These are phyloP conservation scores for Scrobipalpa atriplicella DNA, from an alignment of 2,888 invertebrate species.

Conservation along the genomic window DNA sequence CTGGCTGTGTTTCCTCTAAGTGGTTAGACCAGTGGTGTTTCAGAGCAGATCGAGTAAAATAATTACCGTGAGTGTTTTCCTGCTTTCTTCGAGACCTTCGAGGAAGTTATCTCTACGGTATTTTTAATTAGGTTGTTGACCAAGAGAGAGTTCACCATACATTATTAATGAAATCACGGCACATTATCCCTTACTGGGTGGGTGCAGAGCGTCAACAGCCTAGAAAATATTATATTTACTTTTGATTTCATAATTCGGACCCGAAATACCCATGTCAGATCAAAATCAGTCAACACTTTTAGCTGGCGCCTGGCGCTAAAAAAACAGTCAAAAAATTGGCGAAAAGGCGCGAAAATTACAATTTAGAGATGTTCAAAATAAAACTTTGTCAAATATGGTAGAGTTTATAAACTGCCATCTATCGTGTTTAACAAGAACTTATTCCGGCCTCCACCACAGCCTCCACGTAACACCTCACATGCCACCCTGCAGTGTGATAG, in stretches of 20 bases:
- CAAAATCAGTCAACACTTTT: too few species aligned
- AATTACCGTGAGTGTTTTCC: background rate
- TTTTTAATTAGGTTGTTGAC: background rate
- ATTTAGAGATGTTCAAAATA: too few species aligned
- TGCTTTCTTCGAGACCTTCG: slow-evolving; percentile 7
- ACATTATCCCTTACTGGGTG: too few species aligned
- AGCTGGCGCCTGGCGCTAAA: too few species aligned
- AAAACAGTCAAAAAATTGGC: too few species aligned
- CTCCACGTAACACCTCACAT: background rate
- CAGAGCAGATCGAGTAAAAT: background rate
- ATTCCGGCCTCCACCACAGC: background rate
- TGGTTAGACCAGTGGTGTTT: background rate
- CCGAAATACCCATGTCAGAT: too few species aligned
- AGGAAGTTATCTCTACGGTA: background rate
- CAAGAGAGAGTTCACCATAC: background rate
- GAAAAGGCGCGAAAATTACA: too few species aligned
- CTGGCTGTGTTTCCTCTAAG: background rate
- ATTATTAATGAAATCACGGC: background rate
- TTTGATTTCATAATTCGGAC: too few species aligned
- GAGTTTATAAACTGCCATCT: background rate
- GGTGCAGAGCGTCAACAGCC: too few species aligned
- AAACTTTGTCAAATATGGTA: background rate
- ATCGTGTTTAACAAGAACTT: background rate
- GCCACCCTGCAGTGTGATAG: background rate
- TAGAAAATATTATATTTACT: too few species aligned